Percentiles rank a stretch among this genome's conserved stretches.
These are phyloP conservation scores for Iguana delicatissima DNA, from an alignment of 2,797 vertebrate genomes.

Conservation along the genomic window DNA sequence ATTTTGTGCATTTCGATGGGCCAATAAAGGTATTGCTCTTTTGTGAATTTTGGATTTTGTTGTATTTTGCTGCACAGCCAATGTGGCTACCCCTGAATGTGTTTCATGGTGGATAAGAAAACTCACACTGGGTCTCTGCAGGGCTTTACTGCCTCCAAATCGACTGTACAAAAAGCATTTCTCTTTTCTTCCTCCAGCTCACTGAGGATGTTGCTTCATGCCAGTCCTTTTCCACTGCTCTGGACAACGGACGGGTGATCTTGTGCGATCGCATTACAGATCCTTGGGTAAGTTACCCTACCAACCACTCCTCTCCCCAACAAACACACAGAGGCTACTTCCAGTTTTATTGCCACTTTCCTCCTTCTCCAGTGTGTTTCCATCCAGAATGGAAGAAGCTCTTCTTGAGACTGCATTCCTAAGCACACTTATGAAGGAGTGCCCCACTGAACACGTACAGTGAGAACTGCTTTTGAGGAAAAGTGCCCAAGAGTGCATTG, in stretches of 20 bases:
- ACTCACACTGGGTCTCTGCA: too few species aligned
- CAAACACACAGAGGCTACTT: rapidly evolving
- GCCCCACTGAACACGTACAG: neutral
- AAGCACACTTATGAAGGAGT: neutral
- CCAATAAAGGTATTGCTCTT: too few species aligned
- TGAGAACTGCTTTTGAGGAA: neutral
- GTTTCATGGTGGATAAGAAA: too few species aligned
- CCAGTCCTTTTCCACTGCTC: constrained; percentile 76
- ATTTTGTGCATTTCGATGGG: too few species aligned
- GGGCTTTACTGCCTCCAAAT: neutral
- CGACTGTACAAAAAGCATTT: neutral
- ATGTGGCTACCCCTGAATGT: too few species aligned
- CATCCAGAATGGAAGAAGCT: neutral
- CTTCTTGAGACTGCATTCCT: too few species aligned
- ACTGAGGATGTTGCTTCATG: constrained; percentile 80
- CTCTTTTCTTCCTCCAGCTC: constrained; percentile 70
- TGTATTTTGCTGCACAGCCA: too few species aligned
- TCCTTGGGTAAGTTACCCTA: constrained; percentile 82
- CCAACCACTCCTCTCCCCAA: rapidly evolving
- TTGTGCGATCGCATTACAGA: constrained; percentile 81
- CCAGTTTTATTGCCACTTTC: neutral
- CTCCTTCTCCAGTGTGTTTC: neutral
- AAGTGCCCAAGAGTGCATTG: neutral
- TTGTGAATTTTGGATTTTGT: too few species aligned
- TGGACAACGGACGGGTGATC: constrained; percentile 80